Evolutionary conservation across 2,797 vertebrate genomes (phyloP).

Genomic region (Amphiprion clarkii): DNA sequence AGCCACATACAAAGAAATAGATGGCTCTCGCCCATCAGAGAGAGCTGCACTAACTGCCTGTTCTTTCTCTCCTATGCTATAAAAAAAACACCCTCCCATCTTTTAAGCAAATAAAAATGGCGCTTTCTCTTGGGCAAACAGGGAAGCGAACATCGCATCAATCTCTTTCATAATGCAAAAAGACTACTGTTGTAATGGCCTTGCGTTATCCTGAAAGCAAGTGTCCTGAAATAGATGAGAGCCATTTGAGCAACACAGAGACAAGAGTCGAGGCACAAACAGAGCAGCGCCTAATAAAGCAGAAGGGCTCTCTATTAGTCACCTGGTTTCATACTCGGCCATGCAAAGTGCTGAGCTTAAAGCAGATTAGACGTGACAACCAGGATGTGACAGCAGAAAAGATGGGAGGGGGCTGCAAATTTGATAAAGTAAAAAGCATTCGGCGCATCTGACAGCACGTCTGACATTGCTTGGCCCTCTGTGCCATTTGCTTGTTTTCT

Average conservation of each 20-base stretch:
- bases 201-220: conserved; percentile 70
- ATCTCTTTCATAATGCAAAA: conserved; percentile 75
- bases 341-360: conserved; percentile 49
- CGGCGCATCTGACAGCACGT: conserved; percentile 71
- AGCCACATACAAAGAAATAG: conserved; percentile 44
- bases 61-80: conserved; percentile 44
- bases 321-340: conserved; percentile 60
- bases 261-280: conserved; percentile 35
- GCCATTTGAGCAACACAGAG: conserved; percentile 46
- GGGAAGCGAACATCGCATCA: conserved; percentile 62
- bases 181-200: conserved; percentile 64
- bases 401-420: conserved; percentile 28
- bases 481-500: conserved; percentile 65
- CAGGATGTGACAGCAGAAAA: conserved; percentile 47
- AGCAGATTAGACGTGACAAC: conserved; percentile 64
- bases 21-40: conserved; percentile 35
- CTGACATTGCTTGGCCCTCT: conserved; percentile 73
- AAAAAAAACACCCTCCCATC: conserved; percentile 38
- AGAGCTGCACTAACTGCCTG: conserved; percentile 43
- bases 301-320: conserved; percentile 51
- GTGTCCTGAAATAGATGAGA: conserved; percentile 70
- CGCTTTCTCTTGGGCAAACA: conserved; percentile 62
- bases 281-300: conserved; percentile 42
- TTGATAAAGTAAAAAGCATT: conserved; percentile 52
- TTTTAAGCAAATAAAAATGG: conserved; percentile 66